Base-by-base conservation (phyloP, 2,113 vertebrate species). In the Condylura cristata region DNA sequence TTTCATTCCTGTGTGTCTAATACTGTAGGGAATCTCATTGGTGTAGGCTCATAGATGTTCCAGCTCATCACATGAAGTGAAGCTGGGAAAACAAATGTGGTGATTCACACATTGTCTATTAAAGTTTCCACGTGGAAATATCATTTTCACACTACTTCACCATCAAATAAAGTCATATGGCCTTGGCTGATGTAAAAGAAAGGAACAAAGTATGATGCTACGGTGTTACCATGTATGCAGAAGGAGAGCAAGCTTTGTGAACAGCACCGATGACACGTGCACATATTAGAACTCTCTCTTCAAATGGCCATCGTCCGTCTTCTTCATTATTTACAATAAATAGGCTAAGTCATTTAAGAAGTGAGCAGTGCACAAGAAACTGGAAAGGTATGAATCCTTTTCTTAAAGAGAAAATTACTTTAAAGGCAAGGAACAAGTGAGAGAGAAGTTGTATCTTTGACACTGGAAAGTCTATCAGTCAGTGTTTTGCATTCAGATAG, bases 401-500 rank as follows among this genome's bases (percentile, higher is more conserved):
- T 20, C 22, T 68, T 63, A 3, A 41, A 92, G 88, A 79, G 95
- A 83, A 93, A 63, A 61, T 10, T 90, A 48, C 46, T 61, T 93
- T 84, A 84, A 89, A 82, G 30, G 28, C n/a, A 53, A 94, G 82
- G 34, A 30, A 17, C 39, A 84, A 82, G 72, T 68, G 48, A 83
- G 46, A 94, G 7, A 88, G 80, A 86, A 65, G 8, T 83, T 92
- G 32, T 80, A 58, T 65, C 46, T 85, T 93, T 80, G 75, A 70
- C 74, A 60, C 46, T n/a, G 37, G 26, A 76, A 70, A 26, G 63
- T 56, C 53, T 95, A 68, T 89, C 92, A 89, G 72, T 81, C n/a
- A 86, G 46, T 37, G 56, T 72, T 90, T 3, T 6, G 68, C 22
- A 44, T 92, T 94, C 60, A 95, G 63, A 79, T 79, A 24, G 5